Base-by-base conservation (phyloP, 2,113 vertebrate genomes). In the Papio anubis region DNA sequence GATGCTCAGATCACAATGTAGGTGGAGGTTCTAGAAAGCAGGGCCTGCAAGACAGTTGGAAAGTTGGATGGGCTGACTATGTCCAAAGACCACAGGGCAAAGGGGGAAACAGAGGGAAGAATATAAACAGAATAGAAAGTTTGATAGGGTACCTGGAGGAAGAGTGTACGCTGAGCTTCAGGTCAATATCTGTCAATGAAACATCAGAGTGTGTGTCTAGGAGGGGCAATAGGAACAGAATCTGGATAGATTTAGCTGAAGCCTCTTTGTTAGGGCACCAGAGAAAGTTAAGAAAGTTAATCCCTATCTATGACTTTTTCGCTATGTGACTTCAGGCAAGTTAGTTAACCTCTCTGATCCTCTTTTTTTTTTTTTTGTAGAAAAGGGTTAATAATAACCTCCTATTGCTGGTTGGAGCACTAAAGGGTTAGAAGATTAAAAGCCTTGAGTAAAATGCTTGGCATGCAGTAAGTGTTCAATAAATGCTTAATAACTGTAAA, bases 291-390 rank as follows among this genome's bases (percentile, higher is more conserved):
- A 82, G 73, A 79, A 9, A 78, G 18, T 1, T 6, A 27, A 2
- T 52, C 8, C 23, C 5, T 43, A 17, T 25, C 76, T 48, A 8
- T 18, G 61, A 61, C 55, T 79, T 79, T 38, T 32, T 64, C 38
- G 27, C 4, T 79, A 32, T 75, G 32, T 70, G 61, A 96, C 45
- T 57, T 52, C 45, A 35, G 93, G 66, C 32, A 70, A 48, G n/a
- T 79, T 83, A 91, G 21, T 66, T 83, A 93, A 76, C 40, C 40
- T 93, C 43, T 91, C 45, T 95, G 85, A 64, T 61, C 18, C 75
- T 89, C 38, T 52, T 86, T 48, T 13, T 48, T 48, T 48, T 50
- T 50, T 50, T 50, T 50, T 50, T 50, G 18, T 27, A 90, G 79
- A 45, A 76, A 59, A 88, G 61, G 81, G 48, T 70, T 52, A 70